Conservation (phyloP, 2,888 invertebrate genomes). For the Homarus gammarus region DNA sequence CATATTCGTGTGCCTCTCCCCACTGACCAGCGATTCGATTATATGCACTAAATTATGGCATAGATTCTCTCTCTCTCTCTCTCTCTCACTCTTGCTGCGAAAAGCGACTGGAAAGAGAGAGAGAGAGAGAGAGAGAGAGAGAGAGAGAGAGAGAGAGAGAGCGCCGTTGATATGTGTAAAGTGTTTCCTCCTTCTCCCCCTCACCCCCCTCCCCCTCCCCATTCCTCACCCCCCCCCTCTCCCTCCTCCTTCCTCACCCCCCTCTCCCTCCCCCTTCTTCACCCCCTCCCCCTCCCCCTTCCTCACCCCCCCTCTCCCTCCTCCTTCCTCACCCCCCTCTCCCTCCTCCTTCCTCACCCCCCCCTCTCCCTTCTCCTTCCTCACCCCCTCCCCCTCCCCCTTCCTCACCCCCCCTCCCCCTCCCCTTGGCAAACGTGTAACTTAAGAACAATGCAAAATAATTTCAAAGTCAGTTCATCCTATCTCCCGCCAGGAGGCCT, state of each 20-base stretch:
- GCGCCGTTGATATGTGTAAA: too few species aligned
- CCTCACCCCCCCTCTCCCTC: too few species aligned
- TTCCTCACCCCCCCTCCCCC: not conserved
- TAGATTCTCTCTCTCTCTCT: conserved; percentile 16
- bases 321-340: too few species aligned
- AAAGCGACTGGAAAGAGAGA: too few species aligned
- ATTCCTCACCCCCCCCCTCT: too few species aligned
- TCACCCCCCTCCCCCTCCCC: too few species aligned
- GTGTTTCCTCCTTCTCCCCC: too few species aligned
- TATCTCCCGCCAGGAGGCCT: conserved; percentile 1
- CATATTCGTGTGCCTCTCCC: not conserved
- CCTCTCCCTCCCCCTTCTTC: conserved; percentile 25
- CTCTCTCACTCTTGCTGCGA: too few species aligned
- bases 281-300: too few species aligned
- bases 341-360: conserved; percentile 10
- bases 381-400: not conserved
- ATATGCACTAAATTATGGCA: not conserved
- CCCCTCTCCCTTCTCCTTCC: not conserved
- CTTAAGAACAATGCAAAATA: conserved; percentile 55
- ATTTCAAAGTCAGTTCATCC: conserved; percentile 40
- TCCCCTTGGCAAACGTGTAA: not conserved
- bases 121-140: too few species aligned
- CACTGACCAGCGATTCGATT: not conserved
- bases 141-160: too few species aligned
- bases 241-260: too few species aligned